Base-by-base conservation (phyloP, 2,888 invertebrate species). In the Pegoplata infirma region DNA sequence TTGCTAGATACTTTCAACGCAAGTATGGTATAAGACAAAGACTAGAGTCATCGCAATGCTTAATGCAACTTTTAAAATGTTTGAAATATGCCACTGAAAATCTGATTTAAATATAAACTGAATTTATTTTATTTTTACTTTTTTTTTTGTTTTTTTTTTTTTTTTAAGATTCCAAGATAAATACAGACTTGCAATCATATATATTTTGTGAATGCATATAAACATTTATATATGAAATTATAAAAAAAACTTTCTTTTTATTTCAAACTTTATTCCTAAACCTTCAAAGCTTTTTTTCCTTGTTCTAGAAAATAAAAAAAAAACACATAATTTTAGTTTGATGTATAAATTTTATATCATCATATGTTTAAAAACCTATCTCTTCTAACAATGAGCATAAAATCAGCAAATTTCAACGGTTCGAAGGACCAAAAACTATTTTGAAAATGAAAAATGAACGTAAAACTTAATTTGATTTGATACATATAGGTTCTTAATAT, bases 81-180 rank as follows among this genome's bases (percentile, higher is more conserved):
- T 47, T 56, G 28, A 73, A 28, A 59, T 58, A 59, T 59, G 58
- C 32, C 64, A 73, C 44, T 53, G 59, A 25, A 66, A 58, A 56
- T 49, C 47, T 19, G 64, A 73, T 73, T 73, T 73, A 66, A 73
- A 28, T 10, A 17, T 17, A 53, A 44, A 32, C 8, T 10, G 12
- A 32, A 32, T 10, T 32, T 6, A 10, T 32, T 10, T 32, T 32
- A 7, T 32, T 32, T n/a, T n/a, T n/a, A n/a, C n/a, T n/a, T n/a
- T n/a, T n/a, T n/a, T 10, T 10, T 32, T 32, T 32, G 8, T 10
- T 32, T 10, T 10, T n/a, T n/a, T 10, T 10, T 32, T 32, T 32
- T 32, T 10, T 32, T 10, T 10, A 32, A 10, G 32, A 1, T 32
- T 1, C 12, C 1, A 10, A 10, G 10, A 32, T 8, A 6, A 28